Evolutionary conservation across 2,888 invertebrate genomes (phyloP).

Genomic region (Pocota personata): DNA sequence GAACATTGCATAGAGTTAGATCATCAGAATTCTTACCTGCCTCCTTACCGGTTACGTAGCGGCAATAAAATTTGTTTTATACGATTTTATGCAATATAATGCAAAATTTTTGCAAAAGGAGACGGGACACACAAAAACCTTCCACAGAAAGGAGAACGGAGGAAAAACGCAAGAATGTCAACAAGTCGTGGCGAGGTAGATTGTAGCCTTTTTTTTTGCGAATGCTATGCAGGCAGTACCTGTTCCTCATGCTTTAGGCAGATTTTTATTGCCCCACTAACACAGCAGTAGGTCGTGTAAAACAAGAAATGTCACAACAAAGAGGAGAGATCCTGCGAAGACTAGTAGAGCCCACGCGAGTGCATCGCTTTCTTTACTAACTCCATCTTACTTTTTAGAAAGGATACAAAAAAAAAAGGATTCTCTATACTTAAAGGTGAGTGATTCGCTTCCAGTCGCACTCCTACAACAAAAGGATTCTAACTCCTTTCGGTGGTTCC

Average conservation of each 20-base stretch:
- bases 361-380: neutral
- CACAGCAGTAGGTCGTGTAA: slow-evolving; percentile 33
- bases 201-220: slow-evolving; percentile 21
- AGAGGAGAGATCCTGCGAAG: neutral
- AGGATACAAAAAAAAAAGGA: slow-evolving; percentile 14
- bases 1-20: slow-evolving; percentile 70
- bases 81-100: slow-evolving; percentile 51
- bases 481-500: slow-evolving; percentile 46
- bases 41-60: slow-evolving; percentile 27
- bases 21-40: slow-evolving; percentile 51
- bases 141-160: slow-evolving; percentile 28
- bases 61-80: slow-evolving; percentile 48
- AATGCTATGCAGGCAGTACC: neutral
- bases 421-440: neutral
- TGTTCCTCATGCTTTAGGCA: neutral
- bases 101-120: slow-evolving; percentile 36
- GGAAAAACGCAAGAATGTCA: slow-evolving; percentile 53
- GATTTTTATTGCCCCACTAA: slow-evolving; percentile 65
- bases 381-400: neutral
- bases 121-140: slow-evolving; percentile 24
- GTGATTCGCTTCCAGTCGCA: slow-evolving; percentile 23
- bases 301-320: neutral
- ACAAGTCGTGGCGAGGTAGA: slow-evolving; percentile 63
- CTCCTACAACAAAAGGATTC: slow-evolving; percentile 39
- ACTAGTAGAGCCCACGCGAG: neutral